These are phyloP conservation scores for Falco cherrug DNA, from an alignment of 2,797 vertebrate species.

Conservation along the genomic window DNA sequence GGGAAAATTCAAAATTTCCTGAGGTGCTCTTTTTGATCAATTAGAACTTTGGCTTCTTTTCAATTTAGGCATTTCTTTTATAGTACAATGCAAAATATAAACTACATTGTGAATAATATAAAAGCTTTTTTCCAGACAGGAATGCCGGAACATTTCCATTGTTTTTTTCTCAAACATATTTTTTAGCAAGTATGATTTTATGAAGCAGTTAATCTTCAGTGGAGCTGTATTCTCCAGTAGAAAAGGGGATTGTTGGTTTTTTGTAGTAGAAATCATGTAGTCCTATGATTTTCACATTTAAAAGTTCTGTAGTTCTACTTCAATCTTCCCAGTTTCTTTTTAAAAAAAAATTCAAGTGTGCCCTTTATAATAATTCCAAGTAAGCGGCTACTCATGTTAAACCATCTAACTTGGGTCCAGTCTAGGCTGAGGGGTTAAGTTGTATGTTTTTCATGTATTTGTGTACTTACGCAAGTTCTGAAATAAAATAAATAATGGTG, in stretches of 20 bases:
- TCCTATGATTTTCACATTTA: neutral
- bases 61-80: constrained; percentile 6
- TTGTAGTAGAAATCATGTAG: neutral
- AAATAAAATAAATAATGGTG: neutral
- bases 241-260: neutral
- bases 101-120: neutral
- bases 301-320: neutral
- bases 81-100: constrained; percentile 22
- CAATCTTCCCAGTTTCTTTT: neutral
- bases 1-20: constrained; percentile 26
- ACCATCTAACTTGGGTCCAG: neutral
- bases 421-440: neutral
- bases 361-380: neutral
- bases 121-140: neutral
- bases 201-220: neutral
- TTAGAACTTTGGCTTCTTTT: constrained; percentile 13
- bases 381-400: neutral
- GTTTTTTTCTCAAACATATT: neutral
- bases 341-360: neutral
- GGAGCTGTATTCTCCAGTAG: neutral
- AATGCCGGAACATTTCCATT: neutral
- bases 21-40: constrained; percentile 50
- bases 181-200: constrained; percentile 5
- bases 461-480: neutral
- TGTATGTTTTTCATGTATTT: neutral